These are phyloP conservation scores for Betta splendens DNA, from an alignment of 2,797 vertebrate species.

Conservation along the genomic window DNA sequence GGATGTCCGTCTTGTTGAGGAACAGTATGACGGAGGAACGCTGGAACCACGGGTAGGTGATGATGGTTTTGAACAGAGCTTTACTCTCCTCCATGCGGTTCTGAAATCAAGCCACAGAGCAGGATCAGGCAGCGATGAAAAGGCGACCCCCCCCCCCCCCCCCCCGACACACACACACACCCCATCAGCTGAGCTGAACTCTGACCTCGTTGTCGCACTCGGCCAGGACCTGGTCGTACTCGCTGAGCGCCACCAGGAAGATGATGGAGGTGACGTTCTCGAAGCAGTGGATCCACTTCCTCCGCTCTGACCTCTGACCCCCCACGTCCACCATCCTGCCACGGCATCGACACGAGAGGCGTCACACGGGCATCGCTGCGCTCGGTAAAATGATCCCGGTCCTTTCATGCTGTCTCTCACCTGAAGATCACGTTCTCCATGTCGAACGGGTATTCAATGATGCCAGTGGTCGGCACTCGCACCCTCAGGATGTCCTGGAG, in stretches of 20 bases:
- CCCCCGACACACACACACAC: no score
- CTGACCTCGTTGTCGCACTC: slow-evolving; percentile 92
- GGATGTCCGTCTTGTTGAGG: slow-evolving; percentile 93
- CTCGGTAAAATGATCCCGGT: no score
- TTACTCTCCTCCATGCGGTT: slow-evolving; percentile 95
- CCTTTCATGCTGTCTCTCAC: slow-evolving; percentile 67
- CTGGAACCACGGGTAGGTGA: slow-evolving; percentile 92
- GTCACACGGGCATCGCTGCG: no score
- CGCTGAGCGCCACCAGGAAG: slow-evolving; percentile 92
- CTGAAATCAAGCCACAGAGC: slow-evolving; percentile 59
- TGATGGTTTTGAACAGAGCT: slow-evolving; percentile 92
- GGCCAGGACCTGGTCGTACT: slow-evolving; percentile 92
- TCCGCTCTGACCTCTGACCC: slow-evolving; percentile 91
- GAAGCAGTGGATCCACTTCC: slow-evolving; percentile 96
- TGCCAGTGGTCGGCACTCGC: slow-evolving; percentile 87
- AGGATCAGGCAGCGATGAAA: neutral
- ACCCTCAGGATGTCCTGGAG: slow-evolving; percentile 89
- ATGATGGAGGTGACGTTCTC: slow-evolving; percentile 95
- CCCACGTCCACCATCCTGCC: slow-evolving; percentile 92
- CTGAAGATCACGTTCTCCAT: slow-evolving; percentile 91
- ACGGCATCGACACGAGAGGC: neutral
- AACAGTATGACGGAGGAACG: slow-evolving; percentile 91
- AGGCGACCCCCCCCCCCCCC: neutral
- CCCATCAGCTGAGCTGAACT: neutral
- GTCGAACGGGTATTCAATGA: slow-evolving; percentile 90